A percentile compares a stretch with the other conserved stretches of the same genome.
Evolutionary conservation across 2,888 invertebrate genomes (phyloP).

Genomic region (Parnassius mnemosyne): DNA sequence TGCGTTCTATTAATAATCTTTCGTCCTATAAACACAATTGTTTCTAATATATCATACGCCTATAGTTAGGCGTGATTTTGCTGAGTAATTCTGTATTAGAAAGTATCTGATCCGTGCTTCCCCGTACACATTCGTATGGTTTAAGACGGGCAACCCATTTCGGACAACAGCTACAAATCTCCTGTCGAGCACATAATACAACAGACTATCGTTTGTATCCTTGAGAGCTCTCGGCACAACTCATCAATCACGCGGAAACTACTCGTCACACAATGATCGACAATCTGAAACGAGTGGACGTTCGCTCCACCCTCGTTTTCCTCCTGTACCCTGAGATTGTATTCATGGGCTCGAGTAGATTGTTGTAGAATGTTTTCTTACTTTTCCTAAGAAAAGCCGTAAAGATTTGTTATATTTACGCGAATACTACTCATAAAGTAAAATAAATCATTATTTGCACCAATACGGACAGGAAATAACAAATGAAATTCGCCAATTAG

Average conservation of each 20-base stretch:
- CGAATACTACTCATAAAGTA: no score
- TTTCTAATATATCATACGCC: no score
- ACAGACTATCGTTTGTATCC: constrained; percentile 11
- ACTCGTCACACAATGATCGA: constrained; percentile 3
- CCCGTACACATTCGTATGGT: neutral
- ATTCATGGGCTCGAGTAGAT: neutral
- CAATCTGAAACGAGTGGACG: neutral
- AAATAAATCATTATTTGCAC: no score
- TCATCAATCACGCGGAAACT: constrained; percentile 8
- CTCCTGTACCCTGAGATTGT: neutral
- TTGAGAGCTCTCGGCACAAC: neutral
- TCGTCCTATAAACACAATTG: no score
- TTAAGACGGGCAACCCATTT: neutral
- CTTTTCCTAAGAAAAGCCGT: no score
- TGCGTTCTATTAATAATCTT: no score
- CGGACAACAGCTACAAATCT: constrained; percentile 3
- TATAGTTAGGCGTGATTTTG: no score
- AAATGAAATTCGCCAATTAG: no score
- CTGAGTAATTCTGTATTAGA: no score
- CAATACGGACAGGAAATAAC: no score
- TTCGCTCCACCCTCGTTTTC: neutral
- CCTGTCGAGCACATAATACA: neutral
- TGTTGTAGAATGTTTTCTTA: no score
- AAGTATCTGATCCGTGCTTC: neutral
- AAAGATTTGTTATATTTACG: no score